phyloP scores from a whole-genome alignment of 2,888 invertebrate genomes.

The Apantesis nais region DNA sequence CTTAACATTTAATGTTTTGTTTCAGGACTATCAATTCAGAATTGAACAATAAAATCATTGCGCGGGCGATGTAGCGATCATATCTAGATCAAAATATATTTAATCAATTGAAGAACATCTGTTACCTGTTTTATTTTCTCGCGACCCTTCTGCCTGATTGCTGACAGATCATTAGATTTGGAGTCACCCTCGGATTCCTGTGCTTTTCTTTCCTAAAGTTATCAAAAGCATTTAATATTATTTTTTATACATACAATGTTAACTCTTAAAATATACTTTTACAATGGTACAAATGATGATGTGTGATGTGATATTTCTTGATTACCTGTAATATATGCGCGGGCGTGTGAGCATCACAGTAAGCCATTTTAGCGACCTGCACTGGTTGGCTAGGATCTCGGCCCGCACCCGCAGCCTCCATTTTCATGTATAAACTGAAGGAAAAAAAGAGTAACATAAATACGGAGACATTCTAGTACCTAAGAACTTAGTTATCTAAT shows the following conservation, averaged over 20 bases:
- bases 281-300: too few relatives aligned
- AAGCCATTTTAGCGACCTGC: conserved; percentile 97
- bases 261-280: too few relatives aligned
- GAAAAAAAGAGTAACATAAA: background rate
- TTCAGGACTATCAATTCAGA: too few relatives aligned
- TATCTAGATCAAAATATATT: too few relatives aligned
- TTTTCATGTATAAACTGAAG: conserved; percentile 95
- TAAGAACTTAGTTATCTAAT: too few relatives aligned
- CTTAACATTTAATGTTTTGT: too few relatives aligned
- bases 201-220: conserved; percentile 71
- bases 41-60: too few relatives aligned
- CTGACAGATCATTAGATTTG: conserved; percentile 71
- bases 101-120: background rate
- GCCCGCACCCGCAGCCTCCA: conserved; percentile 92
- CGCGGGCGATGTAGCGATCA: too few relatives aligned
- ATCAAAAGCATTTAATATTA: background rate
- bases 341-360: conserved; percentile 97
- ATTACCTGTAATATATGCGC: conserved; percentile 85
- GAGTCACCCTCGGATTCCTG: conserved; percentile 78
- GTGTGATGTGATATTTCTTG: background rate
- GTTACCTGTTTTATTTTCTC: conserved; percentile 92
- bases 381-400: conserved; percentile 89
- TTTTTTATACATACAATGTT: background rate
- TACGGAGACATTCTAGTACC: background rate
- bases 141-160: conserved; percentile 88